These are phyloP conservation scores for Meghimatium bilineatum DNA, from an alignment of 2,888 invertebrate species.

Conservation along the genomic window DNA sequence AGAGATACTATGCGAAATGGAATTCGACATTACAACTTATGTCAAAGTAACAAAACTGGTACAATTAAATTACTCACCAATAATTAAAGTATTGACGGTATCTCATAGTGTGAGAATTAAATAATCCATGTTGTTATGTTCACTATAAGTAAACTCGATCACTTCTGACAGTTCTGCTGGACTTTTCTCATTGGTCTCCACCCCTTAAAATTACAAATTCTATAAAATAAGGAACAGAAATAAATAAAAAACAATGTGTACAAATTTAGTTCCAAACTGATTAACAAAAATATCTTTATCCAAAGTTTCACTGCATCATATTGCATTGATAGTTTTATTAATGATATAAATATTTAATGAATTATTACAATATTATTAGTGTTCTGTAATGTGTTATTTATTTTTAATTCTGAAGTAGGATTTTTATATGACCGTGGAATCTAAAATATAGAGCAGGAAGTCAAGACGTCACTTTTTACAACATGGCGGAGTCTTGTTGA, in stretches of 20 bases:
- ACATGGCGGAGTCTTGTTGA: slow-evolving; percentile 22
- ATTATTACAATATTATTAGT: not conserved
- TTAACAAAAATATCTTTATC: too few species aligned
- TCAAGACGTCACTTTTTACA: slow-evolving; percentile 31
- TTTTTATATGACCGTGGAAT: not conserved
- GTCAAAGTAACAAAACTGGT: not conserved
- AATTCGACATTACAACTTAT: not conserved
- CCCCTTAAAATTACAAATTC: not conserved
- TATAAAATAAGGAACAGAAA: not conserved
- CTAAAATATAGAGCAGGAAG: slow-evolving; percentile 1
- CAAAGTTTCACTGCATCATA: not conserved
- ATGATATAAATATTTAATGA: not conserved
- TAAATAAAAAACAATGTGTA: not conserved
- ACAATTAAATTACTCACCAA: not conserved
- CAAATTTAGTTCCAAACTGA: too few species aligned
- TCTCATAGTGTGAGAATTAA: not conserved
- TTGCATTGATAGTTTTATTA: not conserved
- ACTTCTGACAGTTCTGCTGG: not conserved
- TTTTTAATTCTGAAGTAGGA: not conserved
- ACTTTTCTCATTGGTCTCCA: not conserved
- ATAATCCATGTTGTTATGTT: not conserved
- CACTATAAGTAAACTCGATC: not conserved
- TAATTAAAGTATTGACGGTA: not conserved
- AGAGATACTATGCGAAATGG: too few species aligned
- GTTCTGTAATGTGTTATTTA: not conserved